Conservation (phyloP, 2,113 vertebrate genomes). For the human (Homo sapiens) region GRCh38 chr1:47612501-47613000, state of each 20-base stretch:
- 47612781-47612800: conserved; percentile 41
- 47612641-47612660: background rate
- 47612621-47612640: background rate
- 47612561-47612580: too few species aligned
- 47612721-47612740: background rate
- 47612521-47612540: too few species aligned
- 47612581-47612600: too few species aligned
- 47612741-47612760: conserved; percentile 47
- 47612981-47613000: background rate
- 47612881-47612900: conserved; percentile 48
- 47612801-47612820: conserved; percentile 34
- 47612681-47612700: too few species aligned
- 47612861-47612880: conserved; percentile 7
- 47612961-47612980: conserved; percentile 43
- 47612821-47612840: conserved; percentile 24
- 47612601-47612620: background rate
- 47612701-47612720: background rate
- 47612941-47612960: conserved; percentile 46
- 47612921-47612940: conserved; percentile 25
- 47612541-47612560: background rate
- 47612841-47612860: conserved; percentile 47
- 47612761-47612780: background rate
- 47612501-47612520: too few species aligned
- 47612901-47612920: conserved; percentile 48
- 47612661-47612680: background rate